Conservation (phyloP, 2,888 invertebrate genomes). For the Bedellia somnulentella region DNA sequence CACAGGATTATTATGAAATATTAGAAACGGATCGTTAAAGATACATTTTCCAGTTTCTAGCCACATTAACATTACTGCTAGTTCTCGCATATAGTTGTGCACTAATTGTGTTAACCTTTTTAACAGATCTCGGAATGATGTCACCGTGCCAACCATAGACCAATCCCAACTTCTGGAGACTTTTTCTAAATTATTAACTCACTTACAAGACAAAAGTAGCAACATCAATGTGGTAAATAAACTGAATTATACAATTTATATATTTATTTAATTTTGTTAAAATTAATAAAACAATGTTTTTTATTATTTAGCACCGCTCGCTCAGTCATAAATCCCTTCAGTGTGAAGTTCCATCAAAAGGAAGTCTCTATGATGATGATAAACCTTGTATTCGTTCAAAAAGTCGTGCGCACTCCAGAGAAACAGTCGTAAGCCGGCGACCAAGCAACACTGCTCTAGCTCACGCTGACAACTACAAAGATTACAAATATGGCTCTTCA, state of each 20-base stretch:
- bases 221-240: not conserved
- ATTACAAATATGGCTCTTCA: constrained; percentile 18
- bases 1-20: not conserved
- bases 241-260: not conserved
- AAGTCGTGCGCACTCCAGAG: too few relatives aligned
- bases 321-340: constrained; percentile 46
- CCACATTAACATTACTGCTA: too few relatives aligned
- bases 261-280: not conserved
- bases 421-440: constrained; percentile 17
- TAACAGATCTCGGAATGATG: constrained; percentile 15
- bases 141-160: constrained; percentile 17
- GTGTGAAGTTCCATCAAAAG: constrained; percentile 26
- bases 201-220: not conserved
- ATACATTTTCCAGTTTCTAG: too few relatives aligned
- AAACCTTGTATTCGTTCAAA: constrained; percentile 22
- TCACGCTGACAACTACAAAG: constrained; percentile 8
- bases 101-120: too few relatives aligned
- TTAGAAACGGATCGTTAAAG: too few relatives aligned
- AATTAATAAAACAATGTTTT: not conserved
- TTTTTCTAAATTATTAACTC: constrained; percentile 18
- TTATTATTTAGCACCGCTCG: constrained; percentile 24
- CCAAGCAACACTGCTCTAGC: constrained; percentile 8
- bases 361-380: constrained; percentile 19
- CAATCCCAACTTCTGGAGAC: constrained; percentile 33
- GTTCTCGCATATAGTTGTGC: too few relatives aligned